phyloP scores from a whole-genome alignment of 1,140 invertebrate genomes.

The Drosophila pallidifrons region DNA sequence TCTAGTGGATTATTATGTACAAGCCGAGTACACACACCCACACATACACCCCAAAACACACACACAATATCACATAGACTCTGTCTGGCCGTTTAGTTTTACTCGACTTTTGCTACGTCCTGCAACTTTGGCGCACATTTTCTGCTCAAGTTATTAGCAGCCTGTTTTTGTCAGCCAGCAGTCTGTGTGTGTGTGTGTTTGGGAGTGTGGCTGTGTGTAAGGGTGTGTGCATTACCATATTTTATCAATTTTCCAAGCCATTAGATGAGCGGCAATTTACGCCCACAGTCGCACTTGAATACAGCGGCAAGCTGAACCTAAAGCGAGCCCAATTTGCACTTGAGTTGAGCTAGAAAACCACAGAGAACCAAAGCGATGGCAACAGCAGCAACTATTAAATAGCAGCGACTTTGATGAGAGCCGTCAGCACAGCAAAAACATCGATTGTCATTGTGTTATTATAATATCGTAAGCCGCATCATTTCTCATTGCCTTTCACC shows the following conservation, averaged over 20 bases:
- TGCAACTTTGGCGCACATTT: constrained; percentile 82
- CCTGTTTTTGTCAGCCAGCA: constrained; percentile 79
- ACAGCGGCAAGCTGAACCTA: constrained; percentile 63
- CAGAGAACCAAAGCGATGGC: constrained; percentile 38
- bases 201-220: constrained; percentile 22
- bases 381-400: constrained; percentile 28
- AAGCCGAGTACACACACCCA: constrained; percentile 52
- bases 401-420: constrained; percentile 50
- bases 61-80: constrained; percentile 20
- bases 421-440: constrained; percentile 34
- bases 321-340: constrained; percentile 81
- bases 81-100: constrained; percentile 72
- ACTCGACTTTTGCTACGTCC: constrained; percentile 81
- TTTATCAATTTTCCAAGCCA: constrained; percentile 84
- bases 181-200: constrained; percentile 34
- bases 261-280: constrained; percentile 83
- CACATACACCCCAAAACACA: constrained; percentile 23
- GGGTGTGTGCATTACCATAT: constrained; percentile 81
- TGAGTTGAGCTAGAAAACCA: constrained; percentile 59
- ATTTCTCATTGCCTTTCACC: constrained; percentile 32
- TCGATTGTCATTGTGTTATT: constrained; percentile 60
- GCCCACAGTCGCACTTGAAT: constrained; percentile 81
- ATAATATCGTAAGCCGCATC: constrained; percentile 40
- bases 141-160: constrained; percentile 82
- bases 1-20: constrained; percentile 82